Conservation (phyloP, 2,888 invertebrate genomes). For the Gerris lacustris region DNA sequence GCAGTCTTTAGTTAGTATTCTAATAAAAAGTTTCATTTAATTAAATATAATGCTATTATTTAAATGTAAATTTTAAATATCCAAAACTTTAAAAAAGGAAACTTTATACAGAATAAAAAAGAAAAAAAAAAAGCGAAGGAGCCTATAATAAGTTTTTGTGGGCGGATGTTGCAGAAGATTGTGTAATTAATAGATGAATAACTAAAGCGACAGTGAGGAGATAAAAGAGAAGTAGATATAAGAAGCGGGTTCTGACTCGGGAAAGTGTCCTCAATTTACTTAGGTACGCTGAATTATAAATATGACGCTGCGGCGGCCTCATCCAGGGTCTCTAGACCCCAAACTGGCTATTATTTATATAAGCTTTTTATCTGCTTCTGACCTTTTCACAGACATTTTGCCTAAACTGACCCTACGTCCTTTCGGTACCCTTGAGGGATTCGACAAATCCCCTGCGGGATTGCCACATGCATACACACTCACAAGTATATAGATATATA, state of each 20-base stretch:
- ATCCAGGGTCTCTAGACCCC: no score
- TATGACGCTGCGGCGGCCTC: no score
- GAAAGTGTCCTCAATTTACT: neutral
- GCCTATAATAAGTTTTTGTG: no score
- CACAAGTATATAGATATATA: no score
- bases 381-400: slow-evolving; percentile 2
- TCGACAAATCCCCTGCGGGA: neutral
- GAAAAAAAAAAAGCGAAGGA: no score
- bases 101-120: no score
- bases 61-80: no score
- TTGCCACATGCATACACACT: neutral
- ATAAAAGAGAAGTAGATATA: neutral
- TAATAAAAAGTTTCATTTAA: no score
- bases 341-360: neutral
- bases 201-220: neutral
- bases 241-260: neutral
- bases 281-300: neutral
- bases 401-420: neutral
- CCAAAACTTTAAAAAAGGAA: no score
- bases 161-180: no score
- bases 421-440: neutral
- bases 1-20: no score
- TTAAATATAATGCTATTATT: no score
- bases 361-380: slow-evolving; percentile 3
- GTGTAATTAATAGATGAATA: neutral